Base-by-base conservation (phyloP, 2,113 vertebrate genomes). In the Mirounga angustirostris region DNA sequence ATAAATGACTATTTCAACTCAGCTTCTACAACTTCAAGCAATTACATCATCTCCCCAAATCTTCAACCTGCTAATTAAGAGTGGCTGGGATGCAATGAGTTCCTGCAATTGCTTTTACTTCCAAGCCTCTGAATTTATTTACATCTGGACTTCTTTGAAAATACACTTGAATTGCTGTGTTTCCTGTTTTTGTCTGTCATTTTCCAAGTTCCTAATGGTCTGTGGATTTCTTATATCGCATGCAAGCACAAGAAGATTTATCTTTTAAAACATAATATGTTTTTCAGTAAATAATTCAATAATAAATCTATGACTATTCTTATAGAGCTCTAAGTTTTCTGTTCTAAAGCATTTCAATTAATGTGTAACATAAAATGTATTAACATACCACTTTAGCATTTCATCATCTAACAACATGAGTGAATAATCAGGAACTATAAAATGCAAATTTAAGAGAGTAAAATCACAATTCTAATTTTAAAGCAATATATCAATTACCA, bases 401-500 rank as follows among this genome's bases (percentile, higher is more conserved):
- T 95, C 13, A 83, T 50, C 36, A 89, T 50, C 63, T 96, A 95
- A 19, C 14, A 92, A 61, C 19, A 73, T 28, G 16, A 90, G 65
- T 84, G 96, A 65, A 59, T 61, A 95, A 85, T 94, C 36, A 95
- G 93, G 50, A 87, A 90, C 81, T 40, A 65, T 13, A 86, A 81
- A 96, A 94, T 80, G 19, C 24, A 95, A 94, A 95, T 92, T 52
- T 87, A 92, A 88, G 19, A 91, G 52, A 87, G 82, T 96, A 93
- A 97, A 92, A 94, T 65, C 33, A 91, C 5, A 96, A 80, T 91
- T 93, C 61, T 87, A 94, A 80, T 94, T 92, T 96, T 84, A 95
- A 83, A 95, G 43, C 9, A 91, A 97, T 76, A 69, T 71, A 90
- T 46, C 65, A 91, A 69, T 96, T 92, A 67, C 46, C 92, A 89